These are phyloP conservation scores for Epinephelus awoara DNA, from an alignment of 2,797 vertebrate species.

Conservation along the genomic window DNA sequence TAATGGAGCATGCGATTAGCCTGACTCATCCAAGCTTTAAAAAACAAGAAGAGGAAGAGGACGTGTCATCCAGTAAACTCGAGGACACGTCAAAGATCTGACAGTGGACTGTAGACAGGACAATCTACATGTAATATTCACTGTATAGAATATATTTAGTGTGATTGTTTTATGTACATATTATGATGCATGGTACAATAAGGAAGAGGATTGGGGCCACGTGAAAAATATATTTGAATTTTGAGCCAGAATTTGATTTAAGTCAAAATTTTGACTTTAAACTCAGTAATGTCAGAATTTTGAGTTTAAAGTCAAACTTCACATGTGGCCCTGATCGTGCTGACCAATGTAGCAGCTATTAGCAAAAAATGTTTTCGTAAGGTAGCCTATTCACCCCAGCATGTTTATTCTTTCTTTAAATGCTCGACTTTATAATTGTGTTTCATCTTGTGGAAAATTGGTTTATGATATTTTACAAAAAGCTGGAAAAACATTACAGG, in stretches of 20 bases:
- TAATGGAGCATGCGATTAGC: conserved; percentile 84
- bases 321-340: no score
- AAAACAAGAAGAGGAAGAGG: conserved; percentile 67
- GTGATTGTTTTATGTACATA: conserved; percentile 12
- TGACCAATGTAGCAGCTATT: conserved; percentile 7
- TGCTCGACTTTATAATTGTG: background rate
- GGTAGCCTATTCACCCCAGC: background rate
- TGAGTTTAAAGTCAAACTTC: no score
- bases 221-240: no score
- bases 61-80: conserved; percentile 63
- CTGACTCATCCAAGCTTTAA: conserved; percentile 70
- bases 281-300: no score
- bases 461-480: background rate
- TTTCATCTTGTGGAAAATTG: background rate
- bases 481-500: conserved; percentile 1
- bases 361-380: conserved; percentile 3
- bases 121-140: background rate
- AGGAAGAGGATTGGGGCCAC: no score
- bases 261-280: no score
- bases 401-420: background rate
- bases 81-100: conserved; percentile 74
- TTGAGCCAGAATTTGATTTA: no score
- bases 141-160: background rate
- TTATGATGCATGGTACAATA: background rate
- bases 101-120: conserved; percentile 23